A percentile compares a stretch with the other conserved stretches of the same genome.
Evolutionary conservation across 2,797 vertebrate genomes (phyloP).

Genomic region (Pseudomugil tenellus): DNA sequence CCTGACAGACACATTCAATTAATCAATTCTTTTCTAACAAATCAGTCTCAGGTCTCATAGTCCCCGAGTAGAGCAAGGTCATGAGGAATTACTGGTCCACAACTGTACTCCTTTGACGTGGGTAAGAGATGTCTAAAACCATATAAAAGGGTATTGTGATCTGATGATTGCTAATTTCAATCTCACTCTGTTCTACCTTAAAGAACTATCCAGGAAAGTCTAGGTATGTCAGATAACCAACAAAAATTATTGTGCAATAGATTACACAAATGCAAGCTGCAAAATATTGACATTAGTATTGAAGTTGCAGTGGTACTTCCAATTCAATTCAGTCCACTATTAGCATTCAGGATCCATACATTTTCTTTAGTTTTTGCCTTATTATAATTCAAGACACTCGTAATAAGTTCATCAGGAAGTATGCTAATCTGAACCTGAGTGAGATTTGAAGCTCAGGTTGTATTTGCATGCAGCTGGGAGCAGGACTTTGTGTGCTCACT

Average conservation of each 20-base stretch:
- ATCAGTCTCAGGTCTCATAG: conserved; percentile 30
- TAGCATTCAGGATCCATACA: conserved; percentile 53
- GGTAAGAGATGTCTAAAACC: conserved; percentile 24
- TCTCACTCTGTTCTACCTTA: conserved; percentile 7
- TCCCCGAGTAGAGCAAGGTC: conserved; percentile 13
- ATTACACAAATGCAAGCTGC: conserved; percentile 25
- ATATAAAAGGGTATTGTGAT: conserved; percentile 4
- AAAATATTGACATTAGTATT: conserved; percentile 20
- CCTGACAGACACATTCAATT: conserved; percentile 54
- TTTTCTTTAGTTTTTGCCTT: conserved; percentile 49
- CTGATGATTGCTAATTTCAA: conserved; percentile 31
- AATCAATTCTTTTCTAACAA: conserved; percentile 59
- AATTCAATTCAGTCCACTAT: conserved; percentile 35
- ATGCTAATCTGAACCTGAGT: conserved; percentile 37
- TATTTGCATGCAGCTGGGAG: conserved; percentile 69
- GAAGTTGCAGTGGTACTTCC: conserved; percentile 23
- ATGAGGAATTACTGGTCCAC: conserved; percentile 3
- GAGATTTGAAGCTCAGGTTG: conserved; percentile 46
- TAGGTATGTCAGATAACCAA: conserved; percentile 15
- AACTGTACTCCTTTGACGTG: conserved; percentile 5
- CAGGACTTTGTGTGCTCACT: conserved; percentile 27
- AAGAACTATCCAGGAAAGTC: conserved; percentile 5
- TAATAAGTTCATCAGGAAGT: conserved; percentile 71
- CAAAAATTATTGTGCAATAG: conserved; percentile 5
- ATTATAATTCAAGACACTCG: conserved; percentile 65